Evolutionary conservation across 2,113 vertebrate species (phyloP).

Genomic region (Ictalurus punctatus): DNA sequence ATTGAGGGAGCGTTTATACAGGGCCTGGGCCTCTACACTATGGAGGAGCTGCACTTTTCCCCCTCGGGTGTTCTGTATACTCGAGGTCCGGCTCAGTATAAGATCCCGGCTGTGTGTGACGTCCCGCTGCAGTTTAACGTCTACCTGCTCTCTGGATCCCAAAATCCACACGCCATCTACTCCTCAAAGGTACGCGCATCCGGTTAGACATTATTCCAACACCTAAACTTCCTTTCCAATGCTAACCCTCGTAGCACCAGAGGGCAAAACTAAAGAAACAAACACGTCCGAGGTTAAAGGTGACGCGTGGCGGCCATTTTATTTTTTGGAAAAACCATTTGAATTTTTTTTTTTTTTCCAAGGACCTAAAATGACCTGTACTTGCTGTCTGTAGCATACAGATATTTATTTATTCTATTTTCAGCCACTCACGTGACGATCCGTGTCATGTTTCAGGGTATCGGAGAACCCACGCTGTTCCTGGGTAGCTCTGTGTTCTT

Average conservation of each 20-base stretch:
- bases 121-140: slow-evolving; percentile 79
- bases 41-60: slow-evolving; percentile 83
- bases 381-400: neutral
- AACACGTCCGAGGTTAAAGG: neutral
- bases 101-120: slow-evolving; percentile 83
- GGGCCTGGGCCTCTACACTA: slow-evolving; percentile 81
- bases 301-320: neutral
- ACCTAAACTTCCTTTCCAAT: too few species aligned
- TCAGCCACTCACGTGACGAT: neutral
- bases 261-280: neutral
- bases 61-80: slow-evolving; percentile 76
- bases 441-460: slow-evolving; percentile 67
- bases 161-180: slow-evolving; percentile 83
- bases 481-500: slow-evolving; percentile 82
- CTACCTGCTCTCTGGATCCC: slow-evolving; percentile 72
- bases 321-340: neutral
- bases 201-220: neutral
- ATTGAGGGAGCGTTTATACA: slow-evolving; percentile 85
- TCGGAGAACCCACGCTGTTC: slow-evolving; percentile 78
- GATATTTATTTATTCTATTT: neutral
- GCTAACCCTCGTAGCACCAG: neutral
- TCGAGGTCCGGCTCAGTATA: slow-evolving; percentile 80
- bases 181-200: slow-evolving; percentile 78
- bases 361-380: neutral
- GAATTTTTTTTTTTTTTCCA: neutral